A percentile compares a stretch with the other conserved stretches of the same genome.
These are phyloP conservation scores for Panthera uncia DNA, from an alignment of 2,113 vertebrate genomes.

Conservation along the genomic window DNA sequence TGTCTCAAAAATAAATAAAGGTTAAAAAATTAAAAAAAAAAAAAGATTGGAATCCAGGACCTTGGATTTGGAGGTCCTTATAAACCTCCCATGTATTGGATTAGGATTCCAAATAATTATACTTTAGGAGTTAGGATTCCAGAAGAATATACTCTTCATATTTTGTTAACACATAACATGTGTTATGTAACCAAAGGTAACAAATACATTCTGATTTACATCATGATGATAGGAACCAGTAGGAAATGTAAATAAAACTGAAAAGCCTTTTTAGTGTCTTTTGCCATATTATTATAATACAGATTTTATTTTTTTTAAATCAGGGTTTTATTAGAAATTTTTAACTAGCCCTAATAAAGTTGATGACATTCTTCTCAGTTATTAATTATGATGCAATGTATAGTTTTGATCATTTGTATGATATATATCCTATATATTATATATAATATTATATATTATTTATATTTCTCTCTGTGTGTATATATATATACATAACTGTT, in stretches of 20 bases:
- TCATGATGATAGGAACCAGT: background rate
- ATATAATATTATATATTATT: background rate
- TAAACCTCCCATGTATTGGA: background rate
- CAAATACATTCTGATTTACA: background rate
- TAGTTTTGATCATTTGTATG: background rate
- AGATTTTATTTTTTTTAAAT: background rate
- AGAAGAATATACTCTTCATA: background rate
- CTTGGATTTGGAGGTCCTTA: background rate
- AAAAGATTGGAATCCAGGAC: background rate
- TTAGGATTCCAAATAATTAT: background rate
- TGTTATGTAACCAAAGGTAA: background rate
- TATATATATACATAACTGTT: too few relatives aligned
- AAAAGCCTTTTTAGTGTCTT: background rate
- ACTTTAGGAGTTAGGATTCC: background rate
- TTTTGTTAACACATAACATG: background rate
- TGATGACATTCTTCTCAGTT: background rate
- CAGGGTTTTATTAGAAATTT: background rate
- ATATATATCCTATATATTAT: background rate
- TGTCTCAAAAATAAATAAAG: too few relatives aligned
- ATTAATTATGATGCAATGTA: background rate
- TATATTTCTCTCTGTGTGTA: background rate
- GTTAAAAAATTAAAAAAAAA: too few relatives aligned
- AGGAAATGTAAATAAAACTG: background rate
- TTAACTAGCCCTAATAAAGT: background rate
- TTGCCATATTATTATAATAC: background rate